phyloP scores from a whole-genome alignment of 2,888 invertebrate genomes.

The Drosophila kanekoi region DNA sequence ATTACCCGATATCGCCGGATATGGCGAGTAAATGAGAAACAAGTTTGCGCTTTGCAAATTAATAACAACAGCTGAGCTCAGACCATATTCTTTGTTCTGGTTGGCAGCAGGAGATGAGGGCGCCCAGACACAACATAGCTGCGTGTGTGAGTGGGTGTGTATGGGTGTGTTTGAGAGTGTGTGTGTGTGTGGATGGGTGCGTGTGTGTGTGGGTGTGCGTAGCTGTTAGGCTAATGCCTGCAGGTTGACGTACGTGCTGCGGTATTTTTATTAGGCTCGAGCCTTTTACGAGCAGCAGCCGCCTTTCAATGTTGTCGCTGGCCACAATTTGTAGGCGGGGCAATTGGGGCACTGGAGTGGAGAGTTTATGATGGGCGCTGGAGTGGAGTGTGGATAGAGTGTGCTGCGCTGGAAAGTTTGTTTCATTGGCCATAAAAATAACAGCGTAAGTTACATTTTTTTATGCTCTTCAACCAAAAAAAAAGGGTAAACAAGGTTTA shows the following conservation, averaged over 20 bases:
- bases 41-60: slow-evolving; percentile 72
- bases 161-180: slow-evolving; percentile 5
- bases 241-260: slow-evolving; percentile 79
- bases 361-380: slow-evolving; percentile 11
- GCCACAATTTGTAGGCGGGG: slow-evolving; percentile 4
- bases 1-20: slow-evolving; percentile 64
- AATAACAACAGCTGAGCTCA: slow-evolving; percentile 66
- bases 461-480: slow-evolving; percentile 36
- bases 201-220: slow-evolving; percentile 16
- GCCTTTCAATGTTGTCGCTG: slow-evolving; percentile 59
- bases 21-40: slow-evolving; percentile 58
- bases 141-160: not conserved
- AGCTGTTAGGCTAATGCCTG: slow-evolving; percentile 68
- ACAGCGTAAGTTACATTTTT: slow-evolving; percentile 49
- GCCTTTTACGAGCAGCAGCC: slow-evolving; percentile 69
- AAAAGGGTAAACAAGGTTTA: slow-evolving; percentile 38
- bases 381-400: not conserved
- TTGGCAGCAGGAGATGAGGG: slow-evolving; percentile 9
- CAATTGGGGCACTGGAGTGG: not conserved
- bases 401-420: slow-evolving; percentile 19
- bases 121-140: slow-evolving; percentile 24
- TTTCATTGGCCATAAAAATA: slow-evolving; percentile 73
- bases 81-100: slow-evolving; percentile 15
- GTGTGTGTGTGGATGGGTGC: not conserved
- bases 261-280: slow-evolving; percentile 80